phyloP scores from a whole-genome alignment of 1,140 invertebrate species.

The Procambarus virginalis region DNA sequence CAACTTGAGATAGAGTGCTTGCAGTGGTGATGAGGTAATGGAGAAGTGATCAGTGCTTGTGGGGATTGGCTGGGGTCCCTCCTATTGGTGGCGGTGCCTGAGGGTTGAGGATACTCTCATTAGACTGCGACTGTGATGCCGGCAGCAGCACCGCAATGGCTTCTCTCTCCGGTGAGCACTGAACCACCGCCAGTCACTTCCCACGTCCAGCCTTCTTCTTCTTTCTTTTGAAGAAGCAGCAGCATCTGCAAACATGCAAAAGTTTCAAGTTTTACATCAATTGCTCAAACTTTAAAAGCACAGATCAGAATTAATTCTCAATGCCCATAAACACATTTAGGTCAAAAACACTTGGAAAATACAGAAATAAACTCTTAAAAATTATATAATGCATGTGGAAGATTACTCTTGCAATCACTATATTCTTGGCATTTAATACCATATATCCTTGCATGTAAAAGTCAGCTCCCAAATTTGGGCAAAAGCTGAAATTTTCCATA shows the following conservation, averaged over 20 bases:
- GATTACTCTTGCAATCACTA: too few relatives aligned
- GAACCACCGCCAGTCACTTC: constrained; percentile 73
- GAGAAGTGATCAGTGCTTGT: constrained; percentile 57
- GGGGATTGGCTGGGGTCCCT: constrained; percentile 50
- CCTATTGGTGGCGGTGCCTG: constrained; percentile 64
- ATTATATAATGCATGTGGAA: too few relatives aligned
- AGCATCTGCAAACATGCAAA: constrained; percentile 85
- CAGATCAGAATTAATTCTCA: too few relatives aligned
- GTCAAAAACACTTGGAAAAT: too few relatives aligned
- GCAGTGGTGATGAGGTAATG: constrained; percentile 60
- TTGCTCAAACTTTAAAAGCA: background rate
- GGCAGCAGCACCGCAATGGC: constrained; percentile 81
- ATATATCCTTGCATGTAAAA: too few relatives aligned
- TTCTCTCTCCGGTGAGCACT: constrained; percentile 77
- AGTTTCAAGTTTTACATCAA: constrained; percentile 35
- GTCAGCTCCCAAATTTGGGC: too few relatives aligned
- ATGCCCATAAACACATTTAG: too few relatives aligned
- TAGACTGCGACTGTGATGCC: constrained; percentile 81
- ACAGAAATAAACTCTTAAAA: constrained; percentile 40
- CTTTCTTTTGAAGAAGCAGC: constrained; percentile 97
- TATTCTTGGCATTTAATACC: too few relatives aligned
- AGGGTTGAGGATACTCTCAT: constrained; percentile 78
- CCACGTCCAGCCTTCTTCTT: constrained; percentile 89
- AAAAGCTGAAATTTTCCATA: too few relatives aligned
- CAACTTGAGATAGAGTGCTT: constrained; percentile 43